phyloP scores from a whole-genome alignment of 2,797 vertebrate genomes.

The Clarias laeviceps region DNA sequence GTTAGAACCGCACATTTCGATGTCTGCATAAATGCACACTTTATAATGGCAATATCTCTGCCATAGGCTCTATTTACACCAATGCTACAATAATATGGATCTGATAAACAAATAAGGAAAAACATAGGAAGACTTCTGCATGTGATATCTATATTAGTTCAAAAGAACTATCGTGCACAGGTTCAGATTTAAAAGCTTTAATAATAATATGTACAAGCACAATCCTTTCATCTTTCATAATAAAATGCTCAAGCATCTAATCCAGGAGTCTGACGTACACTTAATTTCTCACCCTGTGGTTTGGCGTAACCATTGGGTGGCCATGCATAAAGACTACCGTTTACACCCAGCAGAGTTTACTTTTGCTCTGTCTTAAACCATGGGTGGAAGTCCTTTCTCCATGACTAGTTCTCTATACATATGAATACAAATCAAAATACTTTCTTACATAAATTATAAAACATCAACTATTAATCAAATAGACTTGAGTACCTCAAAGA shows the following conservation, averaged over 20 bases:
- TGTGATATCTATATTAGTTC: neutral
- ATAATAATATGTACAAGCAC: neutral
- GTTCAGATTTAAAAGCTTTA: neutral
- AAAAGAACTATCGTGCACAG: neutral
- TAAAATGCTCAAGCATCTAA: too few relatives aligned
- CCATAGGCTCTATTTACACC: constrained; percentile 82
- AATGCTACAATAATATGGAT: constrained; percentile 87
- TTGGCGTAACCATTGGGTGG: constrained; percentile 80
- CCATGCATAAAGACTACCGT: constrained; percentile 83
- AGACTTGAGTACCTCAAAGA: too few relatives aligned
- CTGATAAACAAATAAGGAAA: constrained; percentile 61
- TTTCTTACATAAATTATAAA: too few relatives aligned
- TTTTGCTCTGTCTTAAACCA: constrained; percentile 94
- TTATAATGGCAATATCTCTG: constrained; percentile 87
- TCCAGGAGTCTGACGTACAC: neutral
- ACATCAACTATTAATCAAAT: too few relatives aligned
- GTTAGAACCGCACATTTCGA: constrained; percentile 83
- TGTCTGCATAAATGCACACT: constrained; percentile 82
- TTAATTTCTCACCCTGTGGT: constrained; percentile 77
- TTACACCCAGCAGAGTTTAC: constrained; percentile 79
- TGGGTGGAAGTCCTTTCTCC: constrained; percentile 72
- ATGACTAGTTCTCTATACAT: constrained; percentile 79
- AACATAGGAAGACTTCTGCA: neutral
- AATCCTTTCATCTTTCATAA: neutral
- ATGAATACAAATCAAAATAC: neutral